Evolutionary conservation across 2,113 vertebrate genomes (phyloP).

Genomic region (Gymnobelideus leadbeateri): DNA sequence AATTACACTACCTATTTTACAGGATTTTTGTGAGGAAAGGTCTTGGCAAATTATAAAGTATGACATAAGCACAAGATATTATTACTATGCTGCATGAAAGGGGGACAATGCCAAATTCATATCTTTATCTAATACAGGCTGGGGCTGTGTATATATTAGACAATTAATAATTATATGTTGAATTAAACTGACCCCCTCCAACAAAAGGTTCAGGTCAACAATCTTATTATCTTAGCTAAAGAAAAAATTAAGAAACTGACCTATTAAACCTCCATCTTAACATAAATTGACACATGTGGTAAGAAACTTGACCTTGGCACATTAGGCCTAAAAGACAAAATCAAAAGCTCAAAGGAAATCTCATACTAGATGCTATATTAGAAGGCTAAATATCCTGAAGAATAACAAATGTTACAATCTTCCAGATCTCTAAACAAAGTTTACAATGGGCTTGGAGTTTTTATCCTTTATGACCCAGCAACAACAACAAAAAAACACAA

Average conservation of each 20-base stretch:
- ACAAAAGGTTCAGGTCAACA: slow-evolving; percentile 18
- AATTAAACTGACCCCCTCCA: neutral
- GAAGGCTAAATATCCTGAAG: neutral
- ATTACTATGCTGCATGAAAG: neutral
- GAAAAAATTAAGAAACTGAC: slow-evolving; percentile 32
- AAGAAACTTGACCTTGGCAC: neutral
- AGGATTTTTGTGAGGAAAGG: neutral
- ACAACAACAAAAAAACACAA: neutral
- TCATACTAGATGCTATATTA: slow-evolving; percentile 3
- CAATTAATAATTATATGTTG: neutral
- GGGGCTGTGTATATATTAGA: neutral
- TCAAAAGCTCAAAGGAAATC: slow-evolving; percentile 23
- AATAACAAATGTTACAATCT: neutral
- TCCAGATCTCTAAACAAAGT: slow-evolving; percentile 10
- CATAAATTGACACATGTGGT: neutral
- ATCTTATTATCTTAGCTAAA: slow-evolving; percentile 29
- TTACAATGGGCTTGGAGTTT: slow-evolving; percentile 16
- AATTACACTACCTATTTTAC: neutral
- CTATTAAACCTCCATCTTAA: slow-evolving; percentile 47
- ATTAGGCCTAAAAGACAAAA: slow-evolving; percentile 41
- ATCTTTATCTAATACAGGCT: neutral
- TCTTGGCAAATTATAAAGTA: neutral
- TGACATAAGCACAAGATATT: neutral
- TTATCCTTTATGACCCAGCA: neutral
- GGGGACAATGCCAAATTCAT: neutral